Percentiles rank a stretch among this genome's conserved stretches.
Evolutionary conservation across 2,888 invertebrate genomes (phyloP).

Genomic region (Rutpela maculata): DNA sequence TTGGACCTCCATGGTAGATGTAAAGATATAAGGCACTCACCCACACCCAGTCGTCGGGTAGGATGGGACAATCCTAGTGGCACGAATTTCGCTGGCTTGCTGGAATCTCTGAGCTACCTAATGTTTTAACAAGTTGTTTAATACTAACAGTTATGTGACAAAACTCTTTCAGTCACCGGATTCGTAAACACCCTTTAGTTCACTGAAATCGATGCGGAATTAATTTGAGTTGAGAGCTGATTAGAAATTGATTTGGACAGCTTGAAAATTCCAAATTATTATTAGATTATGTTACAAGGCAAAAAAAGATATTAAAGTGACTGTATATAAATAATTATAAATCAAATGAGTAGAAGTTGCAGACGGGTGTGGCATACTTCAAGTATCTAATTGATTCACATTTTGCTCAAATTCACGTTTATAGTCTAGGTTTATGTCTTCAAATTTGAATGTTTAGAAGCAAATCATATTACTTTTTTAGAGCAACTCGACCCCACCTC

Average conservation of each 20-base stretch:
- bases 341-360: too few species aligned
- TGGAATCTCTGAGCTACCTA: conserved; percentile 61
- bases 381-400: too few species aligned
- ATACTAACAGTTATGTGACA: conserved; percentile 64
- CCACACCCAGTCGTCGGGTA: conserved; percentile 38
- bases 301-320: not conserved
- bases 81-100: conserved; percentile 10
- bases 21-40: conserved; percentile 59
- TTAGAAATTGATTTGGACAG: not conserved
- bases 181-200: conserved; percentile 34
- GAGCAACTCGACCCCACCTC: too few species aligned
- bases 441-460: too few species aligned
- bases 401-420: too few species aligned
- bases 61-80: not conserved
- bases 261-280: not conserved
- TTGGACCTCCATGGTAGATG: conserved; percentile 70
- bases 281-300: not conserved
- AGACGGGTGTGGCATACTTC: too few species aligned
- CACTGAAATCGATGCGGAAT: conserved; percentile 19
- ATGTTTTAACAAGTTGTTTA: conserved; percentile 62
- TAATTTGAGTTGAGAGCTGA: conserved; percentile 2
- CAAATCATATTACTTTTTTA: too few species aligned
- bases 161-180: conserved; percentile 61
- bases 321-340: too few species aligned
- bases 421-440: too few species aligned